These are phyloP conservation scores for Epicauta chinensis DNA, from an alignment of 1,140 invertebrate species.

Conservation along the genomic window DNA sequence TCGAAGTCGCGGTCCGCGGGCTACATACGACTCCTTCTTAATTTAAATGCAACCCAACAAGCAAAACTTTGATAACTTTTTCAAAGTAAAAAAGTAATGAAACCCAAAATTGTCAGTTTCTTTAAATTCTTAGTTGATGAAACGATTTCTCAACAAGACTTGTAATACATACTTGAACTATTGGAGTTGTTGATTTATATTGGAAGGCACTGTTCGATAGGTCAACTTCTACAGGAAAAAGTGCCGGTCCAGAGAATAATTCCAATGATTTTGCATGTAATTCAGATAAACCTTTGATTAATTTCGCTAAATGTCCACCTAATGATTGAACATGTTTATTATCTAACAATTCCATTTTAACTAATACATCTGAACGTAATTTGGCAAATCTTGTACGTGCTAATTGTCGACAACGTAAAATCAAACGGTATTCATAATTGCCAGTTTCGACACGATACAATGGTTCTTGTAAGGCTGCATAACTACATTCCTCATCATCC, in stretches of 20 bases:
- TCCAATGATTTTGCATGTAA: constrained; percentile 61
- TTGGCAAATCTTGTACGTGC: constrained; percentile 86
- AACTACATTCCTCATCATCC: constrained; percentile 97
- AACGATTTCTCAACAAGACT: constrained; percentile 2
- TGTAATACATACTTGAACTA: constrained; percentile 26
- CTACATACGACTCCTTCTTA: no score
- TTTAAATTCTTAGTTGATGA: no score
- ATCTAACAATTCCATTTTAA: constrained; percentile 94
- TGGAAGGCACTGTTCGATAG: constrained; percentile 86
- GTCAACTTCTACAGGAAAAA: constrained; percentile 97
- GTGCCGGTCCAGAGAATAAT: constrained; percentile 63
- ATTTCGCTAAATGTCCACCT: constrained; percentile 74
- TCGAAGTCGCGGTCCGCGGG: no score
- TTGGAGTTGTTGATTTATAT: constrained; percentile 63
- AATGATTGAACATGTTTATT: constrained; percentile 96
- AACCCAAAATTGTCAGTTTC: no score
- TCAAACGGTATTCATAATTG: constrained; percentile 97
- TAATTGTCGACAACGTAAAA: constrained; percentile 91
- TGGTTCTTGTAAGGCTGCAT: constrained; percentile 90
- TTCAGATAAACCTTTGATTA: constrained; percentile 72
- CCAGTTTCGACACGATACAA: constrained; percentile 96
- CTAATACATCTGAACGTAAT: constrained; percentile 87
- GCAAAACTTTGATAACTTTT: no score
- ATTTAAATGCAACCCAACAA: no score
- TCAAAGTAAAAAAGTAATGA: no score